These are phyloP conservation scores for Vollenhovia emeryi DNA, from an alignment of 1,140 invertebrate species.

Conservation along the genomic window DNA sequence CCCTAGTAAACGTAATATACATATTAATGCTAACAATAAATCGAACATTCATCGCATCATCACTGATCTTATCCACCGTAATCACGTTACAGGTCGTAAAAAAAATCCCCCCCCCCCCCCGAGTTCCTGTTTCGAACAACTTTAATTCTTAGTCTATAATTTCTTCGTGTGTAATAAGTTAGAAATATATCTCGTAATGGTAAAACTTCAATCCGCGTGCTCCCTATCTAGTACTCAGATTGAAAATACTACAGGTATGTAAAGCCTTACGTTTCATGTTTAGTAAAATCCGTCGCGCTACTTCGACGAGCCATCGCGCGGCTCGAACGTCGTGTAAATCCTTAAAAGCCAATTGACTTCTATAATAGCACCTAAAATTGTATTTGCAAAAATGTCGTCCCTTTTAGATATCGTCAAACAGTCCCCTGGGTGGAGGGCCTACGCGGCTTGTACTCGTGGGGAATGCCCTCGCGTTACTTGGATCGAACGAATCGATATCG, in stretches of 20 bases:
- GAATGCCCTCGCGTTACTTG: conserved; percentile 76
- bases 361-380: neutral
- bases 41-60: neutral
- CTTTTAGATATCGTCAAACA: conserved; percentile 93
- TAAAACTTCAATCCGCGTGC: conserved; percentile 6
- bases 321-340: conserved; percentile 43
- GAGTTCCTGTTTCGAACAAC: neutral
- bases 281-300: neutral
- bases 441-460: conserved; percentile 81
- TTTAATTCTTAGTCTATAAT: neutral
- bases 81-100: neutral
- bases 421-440: conserved; percentile 90
- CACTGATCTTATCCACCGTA: neutral
- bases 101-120: too few relatives aligned
- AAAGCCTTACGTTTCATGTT: conserved; percentile 3
- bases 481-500: conserved; percentile 76
- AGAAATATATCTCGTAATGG: conserved; percentile 16
- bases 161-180: neutral
- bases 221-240: neutral
- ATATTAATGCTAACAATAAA: conserved; percentile 26
- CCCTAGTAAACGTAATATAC: conserved; percentile 47
- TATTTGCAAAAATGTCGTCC: conserved; percentile 53
- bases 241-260: conserved; percentile 2
- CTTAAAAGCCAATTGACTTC: conserved; percentile 36
- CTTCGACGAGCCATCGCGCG: neutral